Percentiles rank a stretch among this genome's conserved stretches.
phyloP scores from a whole-genome alignment of 2,113 vertebrate genomes.

The rabbit (Oryctolagus cuniculus) region mOryCun1.1 NC_091440.1:31415001-31415500 shows the following conservation, averaged over 20 bases:
- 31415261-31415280: neutral
- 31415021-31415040: conserved; percentile 84
- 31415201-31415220: conserved; percentile 67
- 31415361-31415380: neutral
- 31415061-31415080: conserved; percentile 79
- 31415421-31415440: neutral
- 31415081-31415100: conserved; percentile 69
- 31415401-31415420: conserved; percentile 52
- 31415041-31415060: conserved; percentile 83
- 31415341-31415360: neutral
- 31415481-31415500: neutral
- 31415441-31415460: neutral
- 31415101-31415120: conserved; percentile 86
- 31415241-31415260: conserved; percentile 59
- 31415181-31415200: conserved; percentile 74
- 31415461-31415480: neutral
- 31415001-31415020: conserved; percentile 86
- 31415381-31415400: neutral
- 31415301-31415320: neutral
- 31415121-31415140: conserved; percentile 89
- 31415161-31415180: conserved; percentile 82
- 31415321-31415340: neutral
- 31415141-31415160: conserved; percentile 79
- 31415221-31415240: conserved; percentile 73
- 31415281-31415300: neutral